phyloP scores from a whole-genome alignment of 2,888 invertebrate species.

The Apodemia zela region DNA sequence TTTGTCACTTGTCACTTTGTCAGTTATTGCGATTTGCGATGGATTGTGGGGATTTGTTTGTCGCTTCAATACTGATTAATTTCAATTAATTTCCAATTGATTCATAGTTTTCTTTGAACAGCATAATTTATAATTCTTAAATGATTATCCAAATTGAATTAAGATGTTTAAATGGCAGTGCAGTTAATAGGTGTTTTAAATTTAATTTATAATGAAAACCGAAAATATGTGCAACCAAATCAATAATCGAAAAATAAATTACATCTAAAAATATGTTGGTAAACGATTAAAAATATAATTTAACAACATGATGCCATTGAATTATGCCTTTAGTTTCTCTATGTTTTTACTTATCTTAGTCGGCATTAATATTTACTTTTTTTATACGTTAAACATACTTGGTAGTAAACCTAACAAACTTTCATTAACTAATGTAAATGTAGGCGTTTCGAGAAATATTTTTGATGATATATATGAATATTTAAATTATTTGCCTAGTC shows the following conservation, averaged over 20 bases:
- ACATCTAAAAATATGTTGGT: background rate
- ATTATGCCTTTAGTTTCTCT: conserved; percentile 70
- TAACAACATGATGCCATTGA: conserved; percentile 53
- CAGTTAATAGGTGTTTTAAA: no score
- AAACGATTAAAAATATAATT: background rate
- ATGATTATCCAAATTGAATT: no score
- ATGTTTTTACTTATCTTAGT: conserved; percentile 63
- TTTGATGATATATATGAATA: conserved; percentile 61
- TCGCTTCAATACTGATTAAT: no score
- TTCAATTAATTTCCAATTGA: no score
- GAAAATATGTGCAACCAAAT: background rate
- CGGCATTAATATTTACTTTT: conserved; percentile 66
- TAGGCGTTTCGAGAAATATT: conserved; percentile 48
- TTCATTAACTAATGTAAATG: conserved; percentile 48
- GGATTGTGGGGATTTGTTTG: no score
- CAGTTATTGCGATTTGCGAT: no score
- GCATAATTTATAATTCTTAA: no score
- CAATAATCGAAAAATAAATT: background rate
- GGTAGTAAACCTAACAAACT: conserved; percentile 43
- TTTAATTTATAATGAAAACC: no score
- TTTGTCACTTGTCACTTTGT: no score
- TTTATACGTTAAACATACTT: conserved; percentile 57
- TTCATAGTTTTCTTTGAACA: no score
- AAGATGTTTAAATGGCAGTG: no score
- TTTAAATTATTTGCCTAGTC: conserved; percentile 60